Base-by-base conservation (phyloP, 2,888 invertebrate species). In the Serrognathus titanus region DNA sequence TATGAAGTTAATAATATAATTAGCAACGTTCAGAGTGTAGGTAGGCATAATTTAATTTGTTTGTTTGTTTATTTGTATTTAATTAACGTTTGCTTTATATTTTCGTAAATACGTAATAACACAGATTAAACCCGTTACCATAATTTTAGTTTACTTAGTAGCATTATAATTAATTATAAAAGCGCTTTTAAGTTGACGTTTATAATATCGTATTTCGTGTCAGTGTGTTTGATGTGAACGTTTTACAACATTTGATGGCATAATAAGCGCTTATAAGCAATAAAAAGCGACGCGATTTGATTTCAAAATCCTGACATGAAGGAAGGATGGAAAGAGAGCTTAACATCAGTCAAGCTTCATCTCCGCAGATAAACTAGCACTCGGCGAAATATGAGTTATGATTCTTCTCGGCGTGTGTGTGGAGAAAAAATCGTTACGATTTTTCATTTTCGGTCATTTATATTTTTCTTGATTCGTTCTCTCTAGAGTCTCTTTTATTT, bases 321-420 rank as follows among this genome's bases (percentile, higher is more conserved):
- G 56, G 50, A 60, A 57, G 57, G 20, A 43, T 43, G 43, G 43
- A 60, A 57, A 55, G 45, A 57, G 46, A 57, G 50, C 53, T 60
- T 60, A 57, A 53, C 70, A 70, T 72, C 72, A 71, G 70, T 73
- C 72, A 73, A 64, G 66, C 63, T 67, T 66, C 67, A 69, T 70
- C 69, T 66, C 64, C 58, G 64, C 66, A 70, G 72, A 72, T 73
- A 71, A 72, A 72, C 71, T 69, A 69, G 64, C 70, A 68, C 68
- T 68, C 68, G 66, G 68, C 66, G 66, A 69, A 71, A 72, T 71
- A 73, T 74, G 73, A 73, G 69, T 73, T 72, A 73, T 71, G 72
- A 69, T 69, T 67, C 66, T 59, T 58, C 58, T 63, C 58, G 57
- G 62, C 60, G 59, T 67, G 60, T 64, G 62, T 63, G 66, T 65